Conservation (phyloP, 2,113 vertebrate species). For the Spea bombifrons region DNA sequence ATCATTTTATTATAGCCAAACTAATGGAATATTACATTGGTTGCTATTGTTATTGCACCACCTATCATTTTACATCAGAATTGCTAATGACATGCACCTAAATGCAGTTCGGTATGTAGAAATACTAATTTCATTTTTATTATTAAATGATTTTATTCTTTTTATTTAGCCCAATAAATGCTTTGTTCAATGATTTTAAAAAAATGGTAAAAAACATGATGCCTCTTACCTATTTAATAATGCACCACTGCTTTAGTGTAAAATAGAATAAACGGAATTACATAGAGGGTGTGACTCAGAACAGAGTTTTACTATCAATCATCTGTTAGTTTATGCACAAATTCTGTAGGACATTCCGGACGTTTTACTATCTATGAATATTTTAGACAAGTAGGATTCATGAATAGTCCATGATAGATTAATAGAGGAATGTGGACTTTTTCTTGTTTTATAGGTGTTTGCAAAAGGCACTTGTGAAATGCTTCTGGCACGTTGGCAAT, state of each 20-base stretch:
- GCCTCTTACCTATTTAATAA: conserved; percentile 68
- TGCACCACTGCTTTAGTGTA: conserved; percentile 67
- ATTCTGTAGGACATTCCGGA: conserved; percentile 81
- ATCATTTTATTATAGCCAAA: too few relatives aligned
- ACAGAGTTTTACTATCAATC: conserved; percentile 76
- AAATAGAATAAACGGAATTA: conserved; percentile 82
- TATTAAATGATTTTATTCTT: too few relatives aligned
- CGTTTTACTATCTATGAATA: conserved; percentile 80
- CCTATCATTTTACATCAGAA: too few relatives aligned
- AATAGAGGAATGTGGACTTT: conserved; percentile 61
- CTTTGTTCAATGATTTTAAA: too few relatives aligned
- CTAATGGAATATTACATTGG: too few relatives aligned
- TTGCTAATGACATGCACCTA: too few relatives aligned
- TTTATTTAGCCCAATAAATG: too few relatives aligned
- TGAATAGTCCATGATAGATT: conserved; percentile 74
- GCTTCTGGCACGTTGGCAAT: conserved; percentile 1
- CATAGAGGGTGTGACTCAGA: conserved; percentile 71
- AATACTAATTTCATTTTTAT: too few relatives aligned
- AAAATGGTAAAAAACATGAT: conserved; percentile 6
- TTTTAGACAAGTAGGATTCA: conserved; percentile 75
- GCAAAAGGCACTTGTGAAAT: conserved; percentile 51
- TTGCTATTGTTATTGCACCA: too few relatives aligned
- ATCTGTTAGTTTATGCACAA: conserved; percentile 67
- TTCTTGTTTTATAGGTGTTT: conserved; percentile 66
- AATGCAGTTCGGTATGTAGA: too few relatives aligned